Conservation (phyloP, 2,113 vertebrate genomes). For the Carassius gibelio region DNA sequence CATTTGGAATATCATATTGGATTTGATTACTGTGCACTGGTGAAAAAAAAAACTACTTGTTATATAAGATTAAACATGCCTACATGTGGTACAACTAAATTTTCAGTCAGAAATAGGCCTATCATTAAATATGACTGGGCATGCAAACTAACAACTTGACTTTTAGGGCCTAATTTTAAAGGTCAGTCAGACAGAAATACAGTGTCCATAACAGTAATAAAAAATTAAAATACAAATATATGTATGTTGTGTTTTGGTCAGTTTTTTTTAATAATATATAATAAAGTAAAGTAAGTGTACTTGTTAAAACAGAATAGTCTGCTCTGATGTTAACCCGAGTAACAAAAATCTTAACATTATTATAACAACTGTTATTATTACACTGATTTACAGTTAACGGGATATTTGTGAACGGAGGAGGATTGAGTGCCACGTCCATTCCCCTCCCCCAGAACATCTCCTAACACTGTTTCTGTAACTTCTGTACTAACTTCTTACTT, state of each 20-base stretch:
- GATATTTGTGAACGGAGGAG: not conserved
- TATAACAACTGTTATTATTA: not conserved
- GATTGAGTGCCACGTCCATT: conserved; percentile 33
- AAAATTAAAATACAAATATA: not conserved
- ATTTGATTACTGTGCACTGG: not conserved
- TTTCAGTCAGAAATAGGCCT: not conserved
- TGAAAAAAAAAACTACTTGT: not conserved
- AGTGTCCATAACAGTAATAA: not conserved
- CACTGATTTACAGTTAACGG: not conserved
- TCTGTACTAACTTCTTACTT: not conserved
- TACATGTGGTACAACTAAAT: not conserved
- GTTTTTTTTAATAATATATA: not conserved
- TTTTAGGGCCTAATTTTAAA: not conserved
- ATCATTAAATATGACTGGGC: not conserved
- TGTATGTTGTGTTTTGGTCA: not conserved
- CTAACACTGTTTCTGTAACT: conserved; percentile 5
- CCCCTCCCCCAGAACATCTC: conserved; percentile 24
- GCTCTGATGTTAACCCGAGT: not conserved
- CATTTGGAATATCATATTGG: not conserved
- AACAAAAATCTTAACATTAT: not conserved
- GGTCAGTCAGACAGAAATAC: not conserved
- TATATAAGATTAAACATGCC: not conserved
- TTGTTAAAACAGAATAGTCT: not conserved
- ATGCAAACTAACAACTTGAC: not conserved
- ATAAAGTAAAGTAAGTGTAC: not conserved